Conservation (phyloP, 1,140 invertebrate genomes). For the Condylostylus longicornis region DNA sequence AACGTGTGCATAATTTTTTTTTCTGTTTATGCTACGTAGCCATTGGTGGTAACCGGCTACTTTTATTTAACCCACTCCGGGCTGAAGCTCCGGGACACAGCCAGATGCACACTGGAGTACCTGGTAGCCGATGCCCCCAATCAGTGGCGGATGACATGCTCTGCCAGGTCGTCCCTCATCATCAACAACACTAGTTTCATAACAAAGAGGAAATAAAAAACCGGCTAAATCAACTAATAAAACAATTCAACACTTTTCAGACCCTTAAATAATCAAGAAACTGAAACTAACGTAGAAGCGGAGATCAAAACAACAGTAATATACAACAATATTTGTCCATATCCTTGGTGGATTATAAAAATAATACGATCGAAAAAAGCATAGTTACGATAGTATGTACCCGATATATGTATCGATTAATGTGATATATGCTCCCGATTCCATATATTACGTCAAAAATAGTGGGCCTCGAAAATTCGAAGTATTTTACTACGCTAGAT, state of each 20-base stretch:
- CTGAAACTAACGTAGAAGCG: not conserved
- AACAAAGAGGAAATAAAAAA: not conserved
- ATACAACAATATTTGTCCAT: slow-evolving; percentile 10
- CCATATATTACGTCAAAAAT: slow-evolving; percentile 34
- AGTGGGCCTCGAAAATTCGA: slow-evolving; percentile 23
- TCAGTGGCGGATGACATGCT: too few relatives aligned
- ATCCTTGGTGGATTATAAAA: slow-evolving; percentile 14
- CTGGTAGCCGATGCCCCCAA: too few relatives aligned
- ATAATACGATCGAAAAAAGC: slow-evolving; percentile 12
- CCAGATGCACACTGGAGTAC: too few relatives aligned
- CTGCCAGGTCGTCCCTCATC: too few relatives aligned
- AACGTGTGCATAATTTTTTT: too few relatives aligned
- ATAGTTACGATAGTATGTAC: slow-evolving; percentile 1
- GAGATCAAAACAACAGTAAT: slow-evolving; percentile 1
- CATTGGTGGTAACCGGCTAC: too few relatives aligned
- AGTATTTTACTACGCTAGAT: slow-evolving; percentile 34
- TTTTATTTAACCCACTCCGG: too few relatives aligned
- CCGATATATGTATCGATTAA: not conserved
- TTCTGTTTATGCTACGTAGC: too few relatives aligned
- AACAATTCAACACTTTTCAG: not conserved
- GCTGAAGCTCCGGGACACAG: too few relatives aligned
- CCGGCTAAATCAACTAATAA: not conserved
- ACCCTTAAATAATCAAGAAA: not conserved
- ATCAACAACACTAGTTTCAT: too few relatives aligned
- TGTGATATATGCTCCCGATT: slow-evolving; percentile 21